A percentile compares a stretch with the other conserved stretches of the same genome.
phyloP scores from a whole-genome alignment of 2,888 invertebrate species.

The Hoplodrina blanda region DNA sequence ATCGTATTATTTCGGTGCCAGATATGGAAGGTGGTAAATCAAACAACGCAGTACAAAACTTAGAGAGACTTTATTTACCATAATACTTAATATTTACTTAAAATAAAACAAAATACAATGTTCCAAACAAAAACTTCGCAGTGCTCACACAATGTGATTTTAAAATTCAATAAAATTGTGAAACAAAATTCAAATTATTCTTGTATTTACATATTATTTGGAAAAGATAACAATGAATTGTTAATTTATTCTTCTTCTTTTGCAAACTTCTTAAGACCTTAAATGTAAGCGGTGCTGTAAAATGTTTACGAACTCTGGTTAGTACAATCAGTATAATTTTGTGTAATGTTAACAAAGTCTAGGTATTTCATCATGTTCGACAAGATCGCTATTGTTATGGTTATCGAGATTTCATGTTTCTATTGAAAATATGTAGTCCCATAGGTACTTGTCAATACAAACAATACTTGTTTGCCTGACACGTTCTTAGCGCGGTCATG shows the following conservation, averaged over 20 bases:
- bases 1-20: not conserved
- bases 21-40: constrained; percentile 13
- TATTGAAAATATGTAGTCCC: no score
- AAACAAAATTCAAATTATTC: constrained; percentile 31
- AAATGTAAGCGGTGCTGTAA: constrained; percentile 30
- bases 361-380: constrained; percentile 7
- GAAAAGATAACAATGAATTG: constrained; percentile 24
- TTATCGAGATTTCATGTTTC: constrained; percentile 6
- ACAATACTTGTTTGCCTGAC: no score
- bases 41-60: constrained; percentile 58
- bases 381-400: not conserved
- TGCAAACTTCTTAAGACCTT: constrained; percentile 15
- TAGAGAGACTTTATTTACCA: constrained; percentile 70
- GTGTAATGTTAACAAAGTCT: constrained; percentile 6
- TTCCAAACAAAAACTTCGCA: constrained; percentile 26
- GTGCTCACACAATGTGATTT: constrained; percentile 34
- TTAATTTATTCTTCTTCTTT: constrained; percentile 20
- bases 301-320: constrained; percentile 32
- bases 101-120: constrained; percentile 37
- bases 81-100: constrained; percentile 42
- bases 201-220: constrained; percentile 36
- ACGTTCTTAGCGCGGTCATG: no score
- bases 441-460: no score
- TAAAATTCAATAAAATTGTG: constrained; percentile 24
- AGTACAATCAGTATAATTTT: constrained; percentile 28